Evolutionary conservation across 2,888 invertebrate genomes (phyloP), one percentile per base, ranked within the genome.

Genomic region (Oxytorus armatus): DNA sequence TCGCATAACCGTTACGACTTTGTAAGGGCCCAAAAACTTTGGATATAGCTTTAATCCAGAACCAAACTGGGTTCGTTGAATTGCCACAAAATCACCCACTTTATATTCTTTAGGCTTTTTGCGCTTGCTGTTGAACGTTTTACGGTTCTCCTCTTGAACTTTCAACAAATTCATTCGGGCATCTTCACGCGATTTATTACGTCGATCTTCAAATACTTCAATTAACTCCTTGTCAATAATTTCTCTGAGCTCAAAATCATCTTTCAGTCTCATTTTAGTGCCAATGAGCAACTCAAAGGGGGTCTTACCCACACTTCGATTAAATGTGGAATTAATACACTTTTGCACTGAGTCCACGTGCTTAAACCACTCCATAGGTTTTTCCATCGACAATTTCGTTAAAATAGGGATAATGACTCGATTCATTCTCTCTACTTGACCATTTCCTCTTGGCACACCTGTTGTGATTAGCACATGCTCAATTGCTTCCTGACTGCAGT

Each of bases 401-500:
- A 89, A 68, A 0, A 73, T 29, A 7, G 78, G 66, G 2, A 78
- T 78, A 23, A 78, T 14, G 5, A 73, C 51, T 2, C 72, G 61
- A 14, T 80, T 77, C 1, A 79, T 44, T 36, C 77, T 70, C 25
- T 79, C 70, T 1, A 72, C 70, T 10, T 75, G 77, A 0, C 70
- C 77, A 29, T 82, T 63, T 63, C 69, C 10, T 85, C 79, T 68
- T 87, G 89, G 77, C 4, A 85, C 85, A 42, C 87, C 79, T 16
- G 92, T 90, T 0, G 83, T 83, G 25, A 86, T 90, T 10, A 78
- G 47, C 0, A 87, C 72, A 65, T 81, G 78, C 7, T 82, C 39
- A 1, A 84, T 81, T 1, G 25, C 14, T 4, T 79, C 65, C 1
- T 69, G 14, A 0, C 44, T 11, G 8, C 81, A 83, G 65, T 76